A percentile compares a stretch with the other conserved stretches of the same genome.
These are phyloP conservation scores for Isoperla grammatica DNA, from an alignment of 2,888 invertebrate species.

Conservation along the genomic window DNA sequence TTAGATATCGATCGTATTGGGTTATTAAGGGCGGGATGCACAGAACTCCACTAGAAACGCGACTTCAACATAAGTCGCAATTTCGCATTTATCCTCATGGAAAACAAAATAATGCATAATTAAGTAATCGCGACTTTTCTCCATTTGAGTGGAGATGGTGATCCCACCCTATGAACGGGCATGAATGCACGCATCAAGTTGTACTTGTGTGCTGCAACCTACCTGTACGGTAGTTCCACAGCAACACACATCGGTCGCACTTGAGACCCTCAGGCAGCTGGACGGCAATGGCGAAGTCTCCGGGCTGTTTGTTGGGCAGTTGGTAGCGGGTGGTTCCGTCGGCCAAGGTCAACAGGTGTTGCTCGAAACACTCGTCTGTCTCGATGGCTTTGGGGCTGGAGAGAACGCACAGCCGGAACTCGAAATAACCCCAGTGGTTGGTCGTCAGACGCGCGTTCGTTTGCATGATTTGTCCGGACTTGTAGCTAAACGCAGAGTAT, in stretches of 20 bases:
- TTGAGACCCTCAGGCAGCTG: conserved; percentile 28
- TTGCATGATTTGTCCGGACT: conserved; percentile 36
- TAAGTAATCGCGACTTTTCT: no score
- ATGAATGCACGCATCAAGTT: no score
- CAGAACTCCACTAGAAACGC: no score
- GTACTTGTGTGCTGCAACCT: no score
- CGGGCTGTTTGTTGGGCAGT: conserved; percentile 32
- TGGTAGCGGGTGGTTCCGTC: conserved; percentile 37
- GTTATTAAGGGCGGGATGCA: no score
- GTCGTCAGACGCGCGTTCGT: conserved; percentile 44
- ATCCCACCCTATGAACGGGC: no score
- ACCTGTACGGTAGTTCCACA: conserved; percentile 29
- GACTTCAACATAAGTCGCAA: no score
- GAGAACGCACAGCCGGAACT: conserved; percentile 49
- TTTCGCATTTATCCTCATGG: no score
- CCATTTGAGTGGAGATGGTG: no score
- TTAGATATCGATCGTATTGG: no score
- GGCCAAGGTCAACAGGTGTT: conserved; percentile 40
- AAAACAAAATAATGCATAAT: no score
- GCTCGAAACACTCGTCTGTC: conserved; percentile 49
- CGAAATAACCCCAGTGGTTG: conserved; percentile 48
- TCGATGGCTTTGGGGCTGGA: conserved; percentile 42
- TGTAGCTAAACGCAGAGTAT: conserved; percentile 41
- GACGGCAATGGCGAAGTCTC: conserved; percentile 38
- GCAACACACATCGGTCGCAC: conserved; percentile 26